Percentiles rank a stretch among this genome's conserved stretches.
phyloP scores from a whole-genome alignment of 2,113 vertebrate genomes.

The Triplophysa siluroides region DNA sequence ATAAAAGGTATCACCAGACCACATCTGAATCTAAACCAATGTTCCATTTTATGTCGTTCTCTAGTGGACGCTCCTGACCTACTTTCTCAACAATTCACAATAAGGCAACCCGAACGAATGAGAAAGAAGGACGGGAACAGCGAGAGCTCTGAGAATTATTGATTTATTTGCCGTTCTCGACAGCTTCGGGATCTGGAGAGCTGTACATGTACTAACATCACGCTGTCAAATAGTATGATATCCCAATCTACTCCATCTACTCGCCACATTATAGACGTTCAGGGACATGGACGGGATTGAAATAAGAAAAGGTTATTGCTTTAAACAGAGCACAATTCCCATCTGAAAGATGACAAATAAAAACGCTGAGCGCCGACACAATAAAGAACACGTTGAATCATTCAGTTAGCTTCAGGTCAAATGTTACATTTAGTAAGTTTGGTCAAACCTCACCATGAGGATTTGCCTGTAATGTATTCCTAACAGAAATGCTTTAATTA shows the following conservation, averaged over 20 bases:
- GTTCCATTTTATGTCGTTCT: background rate
- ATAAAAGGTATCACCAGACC: slow-evolving; percentile 46
- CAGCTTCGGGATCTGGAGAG: background rate
- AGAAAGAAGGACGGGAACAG: background rate
- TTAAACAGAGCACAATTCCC: background rate
- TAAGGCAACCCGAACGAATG: background rate
- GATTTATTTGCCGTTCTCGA: background rate
- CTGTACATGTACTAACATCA: background rate
- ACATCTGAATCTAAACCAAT: background rate
- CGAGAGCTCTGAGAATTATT: background rate
- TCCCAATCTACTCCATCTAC: background rate
- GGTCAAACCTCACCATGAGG: slow-evolving; percentile 44
- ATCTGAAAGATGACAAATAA: background rate
- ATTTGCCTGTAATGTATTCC: slow-evolving; percentile 49
- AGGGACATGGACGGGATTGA: background rate
- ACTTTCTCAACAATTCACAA: slow-evolving; percentile 22
- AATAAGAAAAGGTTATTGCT: slow-evolving; percentile 14
- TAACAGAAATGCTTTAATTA: slow-evolving; percentile 48
- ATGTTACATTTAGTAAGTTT: slow-evolving; percentile 39
- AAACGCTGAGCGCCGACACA: too few species aligned
- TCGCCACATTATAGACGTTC: background rate
- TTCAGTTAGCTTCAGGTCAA: background rate
- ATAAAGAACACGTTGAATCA: background rate
- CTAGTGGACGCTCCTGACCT: background rate
- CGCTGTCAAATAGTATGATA: background rate